These are phyloP conservation scores for Siniperca obscura DNA, from an alignment of 2,797 vertebrate species.

Conservation along the genomic window DNA sequence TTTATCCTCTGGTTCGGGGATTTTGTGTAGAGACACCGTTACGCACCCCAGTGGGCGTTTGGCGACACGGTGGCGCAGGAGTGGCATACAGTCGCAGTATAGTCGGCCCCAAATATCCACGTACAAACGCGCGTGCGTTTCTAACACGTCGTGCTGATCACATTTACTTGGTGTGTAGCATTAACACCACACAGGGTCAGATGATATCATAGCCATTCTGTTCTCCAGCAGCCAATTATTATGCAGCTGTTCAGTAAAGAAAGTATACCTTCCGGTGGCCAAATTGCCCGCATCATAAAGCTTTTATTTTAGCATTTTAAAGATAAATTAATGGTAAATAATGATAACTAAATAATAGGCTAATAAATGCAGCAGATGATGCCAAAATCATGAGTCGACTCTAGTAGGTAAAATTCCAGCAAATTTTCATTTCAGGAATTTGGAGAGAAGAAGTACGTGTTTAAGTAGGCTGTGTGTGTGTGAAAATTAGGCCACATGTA, in stretches of 20 bases:
- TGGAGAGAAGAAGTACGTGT: slow-evolving; percentile 44
- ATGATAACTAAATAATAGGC: not conserved
- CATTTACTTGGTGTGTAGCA: slow-evolving; percentile 2
- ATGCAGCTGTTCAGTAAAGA: slow-evolving; percentile 49
- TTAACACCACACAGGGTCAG: slow-evolving; percentile 11
- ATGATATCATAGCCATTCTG: not conserved
- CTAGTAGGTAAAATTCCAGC: not conserved
- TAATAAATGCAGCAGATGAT: not conserved
- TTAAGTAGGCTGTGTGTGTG: slow-evolving; percentile 26
- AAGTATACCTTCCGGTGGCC: slow-evolving; percentile 50
- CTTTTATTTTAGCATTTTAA: not conserved
- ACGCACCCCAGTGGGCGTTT: slow-evolving; percentile 81
- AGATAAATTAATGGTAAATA: not conserved
- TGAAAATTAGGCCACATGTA: slow-evolving; percentile 28
- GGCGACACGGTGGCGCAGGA: slow-evolving; percentile 74
- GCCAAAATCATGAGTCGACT: not conserved
- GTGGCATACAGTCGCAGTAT: slow-evolving; percentile 49
- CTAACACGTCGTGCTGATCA: not conserved
- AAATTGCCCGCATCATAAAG: slow-evolving; percentile 12
- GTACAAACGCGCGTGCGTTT: not conserved
- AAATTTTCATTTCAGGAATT: slow-evolving; percentile 20
- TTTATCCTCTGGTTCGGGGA: slow-evolving; percentile 18
- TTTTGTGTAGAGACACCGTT: slow-evolving; percentile 57
- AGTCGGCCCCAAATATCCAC: slow-evolving; percentile 32
- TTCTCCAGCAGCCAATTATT: not conserved